phyloP scores from a whole-genome alignment of 2,888 invertebrate species.

The Artemia sp. region DNA sequence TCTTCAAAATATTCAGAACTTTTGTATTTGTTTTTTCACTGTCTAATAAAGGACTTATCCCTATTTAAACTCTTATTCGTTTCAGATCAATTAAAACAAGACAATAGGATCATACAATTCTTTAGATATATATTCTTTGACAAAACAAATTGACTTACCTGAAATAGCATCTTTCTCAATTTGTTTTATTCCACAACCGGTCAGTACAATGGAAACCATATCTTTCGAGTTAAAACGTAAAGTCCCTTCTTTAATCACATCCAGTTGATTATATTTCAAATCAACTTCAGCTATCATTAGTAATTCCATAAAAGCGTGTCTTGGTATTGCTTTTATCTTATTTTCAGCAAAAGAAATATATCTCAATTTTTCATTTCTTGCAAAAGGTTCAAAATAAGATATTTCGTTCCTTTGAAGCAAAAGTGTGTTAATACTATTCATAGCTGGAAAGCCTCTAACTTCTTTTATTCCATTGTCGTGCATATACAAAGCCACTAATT shows the following conservation, averaged over 20 bases:
- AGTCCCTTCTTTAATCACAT: neutral
- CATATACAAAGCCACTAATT: neutral
- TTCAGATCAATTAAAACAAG: no score
- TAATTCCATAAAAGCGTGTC: neutral
- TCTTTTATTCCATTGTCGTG: neutral
- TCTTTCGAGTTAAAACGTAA: neutral
- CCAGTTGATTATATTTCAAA: neutral
- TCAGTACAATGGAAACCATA: constrained; percentile 2
- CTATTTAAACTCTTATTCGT: no score
- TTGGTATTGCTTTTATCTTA: neutral
- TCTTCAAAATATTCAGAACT: no score
- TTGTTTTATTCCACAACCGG: neutral
- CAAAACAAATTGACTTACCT: neutral
- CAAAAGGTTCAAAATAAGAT: neutral
- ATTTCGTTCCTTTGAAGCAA: neutral
- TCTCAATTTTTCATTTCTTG: neutral
- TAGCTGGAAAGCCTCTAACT: neutral
- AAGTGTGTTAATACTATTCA: neutral
- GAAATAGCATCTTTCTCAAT: constrained; percentile 4
- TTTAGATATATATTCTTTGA: neutral
- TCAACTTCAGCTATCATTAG: neutral
- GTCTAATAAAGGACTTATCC: no score
- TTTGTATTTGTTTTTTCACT: no score
- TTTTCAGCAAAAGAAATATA: constrained; percentile 2
- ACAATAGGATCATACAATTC: no score